phyloP scores from a whole-genome alignment of 2,888 invertebrate genomes.

The Euclidia mi region DNA sequence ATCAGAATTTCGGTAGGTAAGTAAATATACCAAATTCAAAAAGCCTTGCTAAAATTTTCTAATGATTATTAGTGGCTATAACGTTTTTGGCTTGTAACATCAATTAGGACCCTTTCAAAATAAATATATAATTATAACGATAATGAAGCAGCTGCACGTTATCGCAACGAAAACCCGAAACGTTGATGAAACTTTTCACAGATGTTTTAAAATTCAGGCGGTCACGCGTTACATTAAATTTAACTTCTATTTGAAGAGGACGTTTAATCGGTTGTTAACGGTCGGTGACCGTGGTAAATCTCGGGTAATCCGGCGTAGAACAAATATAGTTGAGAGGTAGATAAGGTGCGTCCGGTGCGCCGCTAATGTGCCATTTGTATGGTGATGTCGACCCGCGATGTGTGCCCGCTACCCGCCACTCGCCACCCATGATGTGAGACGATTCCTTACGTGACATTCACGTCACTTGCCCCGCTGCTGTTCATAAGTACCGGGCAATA shows the following conservation, averaged over 20 bases:
- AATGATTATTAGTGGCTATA: no score
- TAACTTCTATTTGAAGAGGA: conserved; percentile 85
- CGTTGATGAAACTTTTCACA: conserved; percentile 52
- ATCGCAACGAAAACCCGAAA: conserved; percentile 48
- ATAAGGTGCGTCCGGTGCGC: conserved; percentile 86
- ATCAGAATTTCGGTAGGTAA: no score
- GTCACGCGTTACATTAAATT: conserved; percentile 76
- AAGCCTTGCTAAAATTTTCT: no score
- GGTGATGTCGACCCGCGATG: conserved; percentile 76
- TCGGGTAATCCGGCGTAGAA: conserved; percentile 85
- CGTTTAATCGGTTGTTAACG: conserved; percentile 85
- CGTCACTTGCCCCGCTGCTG: conserved; percentile 13
- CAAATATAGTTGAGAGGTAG: conserved; percentile 88
- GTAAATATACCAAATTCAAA: no score
- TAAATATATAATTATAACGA: conserved; percentile 28
- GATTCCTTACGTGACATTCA: conserved; percentile 68
- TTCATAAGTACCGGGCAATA: no score
- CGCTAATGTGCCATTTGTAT: conserved; percentile 89
- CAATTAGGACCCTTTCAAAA: background rate
- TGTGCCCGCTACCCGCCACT: conserved; percentile 13
- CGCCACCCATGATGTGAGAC: conserved; percentile 58
- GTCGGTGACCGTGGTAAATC: conserved; percentile 86
- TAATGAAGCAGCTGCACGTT: conserved; percentile 46
- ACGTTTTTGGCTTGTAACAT: background rate
- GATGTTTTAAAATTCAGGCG: conserved; percentile 70